Base-by-base conservation (phyloP, 1,140 invertebrate genomes). In the Drosophila auraria region DNA sequence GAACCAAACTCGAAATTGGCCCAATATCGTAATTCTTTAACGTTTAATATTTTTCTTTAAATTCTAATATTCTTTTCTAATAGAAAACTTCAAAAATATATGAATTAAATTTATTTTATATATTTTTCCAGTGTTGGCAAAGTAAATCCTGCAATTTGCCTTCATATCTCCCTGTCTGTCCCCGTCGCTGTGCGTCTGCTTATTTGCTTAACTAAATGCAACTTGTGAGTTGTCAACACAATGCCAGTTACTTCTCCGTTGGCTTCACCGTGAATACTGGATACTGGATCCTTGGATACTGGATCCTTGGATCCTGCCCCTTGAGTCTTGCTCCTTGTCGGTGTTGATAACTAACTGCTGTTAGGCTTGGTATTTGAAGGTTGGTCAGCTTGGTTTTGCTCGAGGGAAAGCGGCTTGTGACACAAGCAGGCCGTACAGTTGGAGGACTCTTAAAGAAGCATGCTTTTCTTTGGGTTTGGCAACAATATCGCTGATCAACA, bases 141-240 rank as follows among this genome's bases (percentile, higher is more conserved):
- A 73, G 68, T 73, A 73, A 72, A 73, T 73, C 50, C 72, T 64
- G 76, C 68, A 87, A 87, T 87, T 83, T 80, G 80, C 72, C 86
- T 70, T 57, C 59, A 44, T 56, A 60, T 57, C 25, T 15, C 61
- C 12, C 14, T 15, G n/a, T 42, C 44, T 17, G 40, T 23, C 42
- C 36, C 45, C n/a, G 40, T 33, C 50, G 44, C 72, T 47, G 45
- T 59, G 64, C 44, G 58, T 53, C 71, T 66, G 63, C 84, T 76
- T 89, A 89, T 89, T 89, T 89, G 84, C 78, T 83, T 84, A 84
- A 83, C 84, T 89, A 89, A 89, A 89, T 89, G 86, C 86, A 89
- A 84, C 86, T 89, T 89, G 73, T 84, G 84, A 76, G 70, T 82
- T 89, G 84, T 89, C 84, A 86, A 89, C 82, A 84, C 73, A 89